A percentile compares a stretch with the other conserved stretches of the same genome.
These are phyloP conservation scores for Scytalopus superciliaris DNA, from an alignment of 2,113 vertebrate species.

Conservation along the genomic window DNA sequence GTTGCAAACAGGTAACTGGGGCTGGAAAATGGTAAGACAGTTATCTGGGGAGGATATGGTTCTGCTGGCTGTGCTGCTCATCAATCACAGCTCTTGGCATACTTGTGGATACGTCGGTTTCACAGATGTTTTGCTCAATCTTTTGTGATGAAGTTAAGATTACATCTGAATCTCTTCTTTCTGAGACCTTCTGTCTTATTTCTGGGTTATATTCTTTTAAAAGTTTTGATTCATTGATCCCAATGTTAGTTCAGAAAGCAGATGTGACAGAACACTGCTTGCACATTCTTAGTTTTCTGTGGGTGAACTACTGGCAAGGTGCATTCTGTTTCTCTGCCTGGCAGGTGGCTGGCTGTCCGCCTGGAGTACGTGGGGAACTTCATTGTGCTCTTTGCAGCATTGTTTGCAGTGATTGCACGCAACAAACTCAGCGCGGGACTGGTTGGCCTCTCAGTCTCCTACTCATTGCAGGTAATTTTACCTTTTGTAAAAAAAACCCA, in stretches of 20 bases:
- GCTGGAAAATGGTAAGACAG: neutral
- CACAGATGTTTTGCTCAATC: neutral
- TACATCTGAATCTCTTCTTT: neutral
- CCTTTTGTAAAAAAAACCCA: too few relatives aligned
- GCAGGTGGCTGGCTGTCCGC: slow-evolving; percentile 91
- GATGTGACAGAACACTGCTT: neutral
- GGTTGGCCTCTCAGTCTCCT: slow-evolving; percentile 92
- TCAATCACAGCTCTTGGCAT: neutral
- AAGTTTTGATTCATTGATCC: neutral
- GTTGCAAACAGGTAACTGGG: slow-evolving; percentile 89
- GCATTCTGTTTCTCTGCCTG: neutral
- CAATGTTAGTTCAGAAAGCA: neutral
- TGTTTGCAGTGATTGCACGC: slow-evolving; percentile 88
- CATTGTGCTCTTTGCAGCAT: slow-evolving; percentile 86
- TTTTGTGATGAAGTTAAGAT: neutral
- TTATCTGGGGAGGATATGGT: rapidly evolving
- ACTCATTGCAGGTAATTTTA: slow-evolving; percentile 87
- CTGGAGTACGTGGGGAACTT: slow-evolving; percentile 94
- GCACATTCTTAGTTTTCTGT: neutral
- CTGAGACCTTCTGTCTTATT: neutral
- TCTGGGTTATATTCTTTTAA: neutral
- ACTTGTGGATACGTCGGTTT: too few relatives aligned
- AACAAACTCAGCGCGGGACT: slow-evolving; percentile 86
- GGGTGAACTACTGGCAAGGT: too few relatives aligned
- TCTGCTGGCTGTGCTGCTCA: neutral